Base-by-base conservation (phyloP, 1,140 invertebrate genomes). In the Neocloeon triangulifer region DNA sequence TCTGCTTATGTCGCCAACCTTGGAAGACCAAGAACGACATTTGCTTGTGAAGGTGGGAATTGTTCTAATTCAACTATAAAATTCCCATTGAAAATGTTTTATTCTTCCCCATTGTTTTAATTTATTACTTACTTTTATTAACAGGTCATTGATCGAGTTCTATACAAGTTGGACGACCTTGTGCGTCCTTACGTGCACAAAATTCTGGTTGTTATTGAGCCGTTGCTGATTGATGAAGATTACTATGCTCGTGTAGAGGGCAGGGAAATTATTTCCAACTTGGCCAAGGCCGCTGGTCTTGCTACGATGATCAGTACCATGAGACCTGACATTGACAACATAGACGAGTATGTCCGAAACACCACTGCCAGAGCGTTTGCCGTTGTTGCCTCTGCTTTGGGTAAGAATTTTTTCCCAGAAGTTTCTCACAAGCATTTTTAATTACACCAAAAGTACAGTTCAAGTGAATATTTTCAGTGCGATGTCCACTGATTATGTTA, bases 261-360 rank as follows among this genome's bases (percentile, higher is more conserved):
- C 32, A 65, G 95, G 51, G 95, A 99, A 58, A 99, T 99, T 38
- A 99, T 99, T 46, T 98, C 92, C 0, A 99, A 99, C 61, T 61
- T 99, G 43, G 92, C 95, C 0, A 99, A 99, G 60, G 95, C 95
- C 13, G 95, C 95, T n/a, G 95, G 95, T 36, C 60, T 99, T 17
- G 95, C 95, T 1, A 99, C 95, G 6, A 99, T 99, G 95, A 99
- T 99, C 45, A 98, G 94, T 1, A 98, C 94, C 0, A 98, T 99
- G 95, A 66, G 95, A 55, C 95, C 95, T 4, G 95, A 99, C 62
- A 99, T 99, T 49, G 95, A 99, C 52, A 99, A 99, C 50, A 96
- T 98, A 45, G 95, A 99, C 57, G 95, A 99, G 59, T 99, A 98
- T 43, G 95, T 99, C 1, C 63, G 95, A 50, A 99, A 99, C 52